phyloP scores from a whole-genome alignment of 2,797 vertebrate genomes.

The Artibeus jamaicensis region DNA sequence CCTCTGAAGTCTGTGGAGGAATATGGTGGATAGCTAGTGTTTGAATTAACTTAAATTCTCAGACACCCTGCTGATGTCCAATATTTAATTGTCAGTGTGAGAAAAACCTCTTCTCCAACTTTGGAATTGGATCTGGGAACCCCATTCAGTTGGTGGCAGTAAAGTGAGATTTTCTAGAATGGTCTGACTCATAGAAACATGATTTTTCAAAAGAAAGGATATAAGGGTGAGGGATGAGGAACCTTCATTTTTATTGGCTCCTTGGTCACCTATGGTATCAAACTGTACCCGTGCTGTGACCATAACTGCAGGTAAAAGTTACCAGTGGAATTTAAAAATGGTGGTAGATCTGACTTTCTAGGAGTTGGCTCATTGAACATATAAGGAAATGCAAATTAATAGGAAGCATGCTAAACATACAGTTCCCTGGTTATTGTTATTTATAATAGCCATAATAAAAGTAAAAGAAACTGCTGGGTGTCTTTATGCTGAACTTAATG shows the following conservation, averaged over 20 bases:
- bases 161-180: background rate
- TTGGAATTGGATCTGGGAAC: background rate
- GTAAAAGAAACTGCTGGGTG: background rate
- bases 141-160: background rate
- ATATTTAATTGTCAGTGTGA: background rate
- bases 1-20: background rate
- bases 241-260: background rate
- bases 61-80: background rate
- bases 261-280: background rate
- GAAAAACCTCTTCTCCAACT: background rate
- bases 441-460: background rate
- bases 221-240: background rate
- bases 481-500: background rate
- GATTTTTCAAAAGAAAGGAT: background rate
- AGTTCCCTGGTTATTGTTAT: background rate
- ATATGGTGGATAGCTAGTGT: background rate
- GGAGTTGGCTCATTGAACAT: background rate
- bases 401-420: background rate
- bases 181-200: background rate
- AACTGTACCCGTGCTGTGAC: background rate
- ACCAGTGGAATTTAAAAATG: background rate
- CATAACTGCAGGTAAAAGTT: background rate
- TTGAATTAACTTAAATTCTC: background rate
- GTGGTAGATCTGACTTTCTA: background rate
- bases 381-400: background rate